phyloP scores from a whole-genome alignment of 2,888 invertebrate species.

The Acanthosepion pharaonis region DNA sequence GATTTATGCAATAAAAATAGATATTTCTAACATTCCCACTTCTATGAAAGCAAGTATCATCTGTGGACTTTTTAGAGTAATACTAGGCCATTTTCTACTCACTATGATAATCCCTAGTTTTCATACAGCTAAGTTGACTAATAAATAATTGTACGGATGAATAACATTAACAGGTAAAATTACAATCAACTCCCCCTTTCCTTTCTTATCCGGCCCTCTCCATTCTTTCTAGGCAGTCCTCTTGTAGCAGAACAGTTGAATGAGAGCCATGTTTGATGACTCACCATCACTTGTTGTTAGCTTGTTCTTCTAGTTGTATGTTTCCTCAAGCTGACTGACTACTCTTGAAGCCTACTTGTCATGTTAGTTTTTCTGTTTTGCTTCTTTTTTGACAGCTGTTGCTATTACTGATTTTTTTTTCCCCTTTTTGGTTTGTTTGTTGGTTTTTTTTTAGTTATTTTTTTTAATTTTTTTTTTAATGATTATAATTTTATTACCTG shows the following conservation, averaged over 20 bases:
- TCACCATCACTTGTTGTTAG: slow-evolving; percentile 22
- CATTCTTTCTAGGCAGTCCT: not conserved
- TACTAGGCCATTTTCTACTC: not conserved
- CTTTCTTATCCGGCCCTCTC: not conserved
- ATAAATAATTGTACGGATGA: not conserved
- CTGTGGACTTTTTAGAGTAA: not conserved
- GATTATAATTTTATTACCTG: no score
- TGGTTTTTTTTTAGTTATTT: no score
- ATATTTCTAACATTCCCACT: not conserved
- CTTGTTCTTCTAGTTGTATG: not conserved
- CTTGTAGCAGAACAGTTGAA: not conserved
- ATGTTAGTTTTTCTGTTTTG: not conserved
- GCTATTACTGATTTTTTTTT: not conserved
- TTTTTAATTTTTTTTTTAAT: no score
- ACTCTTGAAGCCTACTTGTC: not conserved
- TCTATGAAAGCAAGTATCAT: not conserved
- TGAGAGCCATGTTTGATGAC: slow-evolving; percentile 9
- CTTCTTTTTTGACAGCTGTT: not conserved
- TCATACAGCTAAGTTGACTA: not conserved
- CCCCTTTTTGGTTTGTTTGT: not conserved
- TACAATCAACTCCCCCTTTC: not conserved
- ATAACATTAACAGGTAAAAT: slow-evolving; percentile 8
- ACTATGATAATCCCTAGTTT: not conserved
- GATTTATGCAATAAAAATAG: not conserved
- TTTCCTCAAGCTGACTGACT: not conserved